Conservation (phyloP, 2,113 vertebrate genomes). For the Bostrychus sinensis region DNA sequence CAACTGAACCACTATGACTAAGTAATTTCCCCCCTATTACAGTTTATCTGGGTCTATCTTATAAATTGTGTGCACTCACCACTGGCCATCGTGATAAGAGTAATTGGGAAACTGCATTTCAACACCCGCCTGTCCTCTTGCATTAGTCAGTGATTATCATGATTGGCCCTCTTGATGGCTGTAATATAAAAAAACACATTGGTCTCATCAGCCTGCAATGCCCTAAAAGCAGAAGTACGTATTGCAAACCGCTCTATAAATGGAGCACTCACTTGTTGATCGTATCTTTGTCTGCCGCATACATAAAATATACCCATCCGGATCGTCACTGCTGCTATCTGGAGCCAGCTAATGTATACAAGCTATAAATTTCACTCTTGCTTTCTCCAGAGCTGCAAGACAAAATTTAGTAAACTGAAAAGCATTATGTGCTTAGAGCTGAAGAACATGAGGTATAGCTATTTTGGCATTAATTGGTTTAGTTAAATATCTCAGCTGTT, state of each 20-base stretch:
- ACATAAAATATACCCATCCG: constrained; percentile 82
- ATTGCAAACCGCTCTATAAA: constrained; percentile 79
- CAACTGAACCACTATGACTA: not conserved
- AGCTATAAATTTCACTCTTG: constrained; percentile 85
- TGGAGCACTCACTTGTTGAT: constrained; percentile 75
- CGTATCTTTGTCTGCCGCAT: constrained; percentile 69
- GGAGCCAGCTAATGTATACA: constrained; percentile 93
- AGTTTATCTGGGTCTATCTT: not conserved
- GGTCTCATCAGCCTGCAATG: constrained; percentile 1
- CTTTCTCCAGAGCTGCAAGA: constrained; percentile 72
- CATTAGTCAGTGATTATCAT: not conserved
- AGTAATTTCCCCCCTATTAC: not conserved
- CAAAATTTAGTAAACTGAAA: constrained; percentile 24
- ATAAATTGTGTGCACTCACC: constrained; percentile 2
- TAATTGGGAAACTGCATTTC: constrained; percentile 35
- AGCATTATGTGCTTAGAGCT: constrained; percentile 48
- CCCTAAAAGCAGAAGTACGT: constrained; percentile 5
- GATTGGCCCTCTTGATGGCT: constrained; percentile 10
- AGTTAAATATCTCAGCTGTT: constrained; percentile 1
- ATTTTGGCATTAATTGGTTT: constrained; percentile 74
- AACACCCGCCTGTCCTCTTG: constrained; percentile 10
- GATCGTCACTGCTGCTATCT: constrained; percentile 83
- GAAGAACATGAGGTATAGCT: constrained; percentile 53
- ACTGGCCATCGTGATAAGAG: constrained; percentile 10
- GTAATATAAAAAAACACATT: constrained; percentile 10